Percentiles rank a stretch among this genome's conserved stretches.
Conservation (phyloP, 2,113 vertebrate genomes). For the Thalassarche chlororhynchos region DNA sequence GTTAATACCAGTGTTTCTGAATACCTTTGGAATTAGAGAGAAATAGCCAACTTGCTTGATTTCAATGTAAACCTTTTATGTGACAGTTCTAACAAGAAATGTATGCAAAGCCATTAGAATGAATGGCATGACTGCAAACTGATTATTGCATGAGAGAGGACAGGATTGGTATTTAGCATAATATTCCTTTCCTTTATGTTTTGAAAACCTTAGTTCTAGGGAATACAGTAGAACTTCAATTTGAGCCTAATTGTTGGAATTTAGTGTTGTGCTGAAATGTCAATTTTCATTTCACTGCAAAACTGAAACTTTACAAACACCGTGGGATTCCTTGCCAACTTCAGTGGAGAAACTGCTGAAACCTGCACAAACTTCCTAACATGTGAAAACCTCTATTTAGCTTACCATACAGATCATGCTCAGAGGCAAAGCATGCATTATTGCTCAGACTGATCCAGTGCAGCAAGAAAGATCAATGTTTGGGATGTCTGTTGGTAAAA, state of each 20-base stretch:
- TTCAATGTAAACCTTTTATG: not conserved
- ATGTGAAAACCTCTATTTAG: not conserved
- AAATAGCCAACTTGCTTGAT: not conserved
- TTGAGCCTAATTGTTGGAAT: constrained; percentile 35
- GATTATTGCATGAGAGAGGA: constrained; percentile 19
- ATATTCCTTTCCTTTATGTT: constrained; percentile 41
- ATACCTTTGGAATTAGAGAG: not conserved
- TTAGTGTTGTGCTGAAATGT: constrained; percentile 23
- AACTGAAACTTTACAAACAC: constrained; percentile 7
- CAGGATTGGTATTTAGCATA: constrained; percentile 44
- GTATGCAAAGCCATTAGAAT: constrained; percentile 52
- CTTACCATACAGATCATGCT: not conserved
- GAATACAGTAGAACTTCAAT: constrained; percentile 17
- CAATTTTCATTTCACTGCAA: constrained; percentile 8
- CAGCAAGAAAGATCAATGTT: not conserved
- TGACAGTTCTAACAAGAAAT: constrained; percentile 8
- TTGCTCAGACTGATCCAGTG: not conserved
- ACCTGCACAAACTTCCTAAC: not conserved
- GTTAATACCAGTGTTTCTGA: constrained; percentile 2
- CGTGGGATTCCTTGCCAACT: not conserved
- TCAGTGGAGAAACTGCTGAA: constrained; percentile 16
- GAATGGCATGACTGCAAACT: constrained; percentile 50
- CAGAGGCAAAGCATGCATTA: not conserved
- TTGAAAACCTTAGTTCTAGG: constrained; percentile 6
- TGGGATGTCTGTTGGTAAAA: not conserved